These are phyloP conservation scores for Tapirus terrestris DNA, from an alignment of 2,113 vertebrate genomes.

Conservation along the genomic window DNA sequence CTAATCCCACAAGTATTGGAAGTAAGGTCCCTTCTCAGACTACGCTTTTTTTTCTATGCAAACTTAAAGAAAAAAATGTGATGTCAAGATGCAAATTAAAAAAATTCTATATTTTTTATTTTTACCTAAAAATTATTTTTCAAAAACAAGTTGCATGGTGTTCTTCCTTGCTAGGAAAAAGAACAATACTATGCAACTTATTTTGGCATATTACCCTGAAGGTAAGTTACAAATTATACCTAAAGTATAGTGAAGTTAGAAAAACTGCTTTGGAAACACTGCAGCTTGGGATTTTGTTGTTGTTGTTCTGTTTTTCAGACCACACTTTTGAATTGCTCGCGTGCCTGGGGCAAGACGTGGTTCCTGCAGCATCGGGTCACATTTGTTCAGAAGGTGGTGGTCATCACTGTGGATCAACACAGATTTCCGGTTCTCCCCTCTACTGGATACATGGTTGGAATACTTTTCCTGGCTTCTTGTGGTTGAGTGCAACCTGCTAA, in stretches of 20 bases:
- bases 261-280: not conserved
- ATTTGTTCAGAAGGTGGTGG: not conserved
- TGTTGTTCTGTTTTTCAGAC: not conserved
- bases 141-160: not conserved
- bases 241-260: not conserved
- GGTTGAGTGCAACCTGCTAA: not conserved
- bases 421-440: not conserved
- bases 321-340: not conserved
- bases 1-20: not conserved
- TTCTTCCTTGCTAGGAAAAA: not conserved
- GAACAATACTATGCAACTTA: not conserved
- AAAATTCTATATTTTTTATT: not conserved
- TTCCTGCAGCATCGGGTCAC: not conserved
- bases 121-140: slow-evolving; percentile 1
- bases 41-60: not conserved
- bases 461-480: not conserved
- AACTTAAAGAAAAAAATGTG: not conserved
- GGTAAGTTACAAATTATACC: not conserved
- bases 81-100: not conserved
- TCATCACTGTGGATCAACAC: not conserved
- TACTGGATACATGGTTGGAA: not conserved
- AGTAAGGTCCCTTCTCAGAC: not conserved
- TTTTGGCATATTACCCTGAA: not conserved
- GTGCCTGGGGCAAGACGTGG: not conserved
- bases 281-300: not conserved